Base-by-base conservation (phyloP, 2,797 vertebrate genomes). In the Zenarchopterus dispar region DNA sequence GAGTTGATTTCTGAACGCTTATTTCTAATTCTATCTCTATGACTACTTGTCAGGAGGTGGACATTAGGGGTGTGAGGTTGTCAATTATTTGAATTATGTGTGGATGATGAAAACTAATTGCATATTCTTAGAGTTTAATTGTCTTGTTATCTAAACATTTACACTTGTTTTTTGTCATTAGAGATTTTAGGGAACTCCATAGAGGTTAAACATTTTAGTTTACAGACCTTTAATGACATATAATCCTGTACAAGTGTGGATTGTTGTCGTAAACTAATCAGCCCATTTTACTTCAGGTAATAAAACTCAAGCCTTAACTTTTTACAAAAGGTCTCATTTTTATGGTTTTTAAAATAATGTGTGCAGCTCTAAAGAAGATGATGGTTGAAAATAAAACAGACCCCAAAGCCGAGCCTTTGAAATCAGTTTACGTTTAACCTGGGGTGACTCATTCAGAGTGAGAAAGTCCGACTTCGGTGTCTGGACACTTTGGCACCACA, bases 361-460 rank as follows among this genome's bases (percentile, higher is more conserved):
- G 48, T 55, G 53, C 39, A 22, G 52, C 57, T 81, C 70, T 78
- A 49, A 84, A 75, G 61, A 70, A 71, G 52, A 50, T 50, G 36
- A 47, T 49, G 53, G 19, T 39, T 39, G 2, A 13, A 39, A 11
- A 10, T 36, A 62, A 82, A 82, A 73, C 15, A 6, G n/a, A n/a
- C 31, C 36, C 81, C 80, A 81, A 85, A 73, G 70, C 58, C 33
- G 49, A 68, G 24, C 39, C 31, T 67, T 72, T 62, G 56, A 65
- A 60, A 62, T 61, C 47, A 11, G 50, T 77, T 68, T 77, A 59
- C 23, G 63, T 73, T 52, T 61, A 11, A 54, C 53, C 44, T 2
- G 1, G 22, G 58, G 41, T 59, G 78, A 80, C 58, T 76, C 62
- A 55, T 52, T 49, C 9, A 1, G 36, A 45, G 53, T 0, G 28